These are phyloP conservation scores for Cyrtodaria siliqua DNA, from an alignment of 2,888 invertebrate species.

Conservation along the genomic window DNA sequence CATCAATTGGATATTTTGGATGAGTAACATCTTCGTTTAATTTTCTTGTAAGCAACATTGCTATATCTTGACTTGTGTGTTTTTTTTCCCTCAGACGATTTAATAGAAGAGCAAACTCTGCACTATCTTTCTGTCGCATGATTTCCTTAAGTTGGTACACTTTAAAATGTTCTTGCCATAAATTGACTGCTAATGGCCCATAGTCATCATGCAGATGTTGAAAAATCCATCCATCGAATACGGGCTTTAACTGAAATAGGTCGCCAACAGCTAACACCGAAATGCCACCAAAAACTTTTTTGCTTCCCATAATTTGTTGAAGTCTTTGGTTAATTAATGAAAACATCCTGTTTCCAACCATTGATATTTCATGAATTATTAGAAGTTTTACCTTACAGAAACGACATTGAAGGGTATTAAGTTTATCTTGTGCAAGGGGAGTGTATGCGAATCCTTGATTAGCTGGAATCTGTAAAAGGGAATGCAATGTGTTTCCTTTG, in stretches of 20 bases:
- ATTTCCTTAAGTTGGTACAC: constrained; percentile 48
- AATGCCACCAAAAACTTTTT: constrained; percentile 48
- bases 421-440: constrained; percentile 12
- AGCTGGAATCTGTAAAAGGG: constrained; percentile 43
- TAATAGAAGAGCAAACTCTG: constrained; percentile 47
- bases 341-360: constrained; percentile 55
- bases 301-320: constrained; percentile 31
- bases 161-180: constrained; percentile 45
- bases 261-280: constrained; percentile 53
- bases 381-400: constrained; percentile 22
- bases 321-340: constrained; percentile 37
- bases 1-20: constrained; percentile 15
- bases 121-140: constrained; percentile 51
- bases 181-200: constrained; percentile 42
- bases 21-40: not conserved
- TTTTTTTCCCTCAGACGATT: constrained; percentile 15
- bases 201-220: constrained; percentile 3
- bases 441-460: constrained; percentile 47
- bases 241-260: constrained; percentile 56
- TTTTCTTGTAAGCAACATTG: not conserved
- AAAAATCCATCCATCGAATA: constrained; percentile 51
- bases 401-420: constrained; percentile 31
- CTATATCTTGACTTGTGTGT: constrained; percentile 9
- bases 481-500: constrained; percentile 51
- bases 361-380: constrained; percentile 59